These are phyloP conservation scores for Dreissena rostriformis DNA, from an alignment of 1,140 invertebrate genomes.

Conservation along the genomic window DNA sequence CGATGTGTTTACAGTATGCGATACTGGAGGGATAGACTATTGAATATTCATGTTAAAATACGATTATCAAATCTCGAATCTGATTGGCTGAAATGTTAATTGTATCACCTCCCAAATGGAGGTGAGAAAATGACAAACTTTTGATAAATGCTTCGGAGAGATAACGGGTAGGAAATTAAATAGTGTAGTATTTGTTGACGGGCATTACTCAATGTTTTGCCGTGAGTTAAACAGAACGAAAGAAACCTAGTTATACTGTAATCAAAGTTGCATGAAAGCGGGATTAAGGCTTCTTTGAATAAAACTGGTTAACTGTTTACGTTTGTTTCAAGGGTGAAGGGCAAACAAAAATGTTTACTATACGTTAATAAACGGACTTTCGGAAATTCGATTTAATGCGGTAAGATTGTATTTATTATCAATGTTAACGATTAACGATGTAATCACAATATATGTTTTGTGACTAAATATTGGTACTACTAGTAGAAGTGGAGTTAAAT, in stretches of 20 bases:
- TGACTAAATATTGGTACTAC: too few relatives aligned
- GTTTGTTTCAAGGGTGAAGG: neutral
- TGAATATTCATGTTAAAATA: slow-evolving; percentile 53
- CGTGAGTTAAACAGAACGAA: slow-evolving; percentile 1
- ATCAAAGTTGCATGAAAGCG: slow-evolving; percentile 27
- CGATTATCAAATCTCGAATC: slow-evolving; percentile 42
- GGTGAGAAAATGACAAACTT: slow-evolving; percentile 56
- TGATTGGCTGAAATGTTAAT: slow-evolving; percentile 31
- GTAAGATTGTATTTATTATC: too few relatives aligned
- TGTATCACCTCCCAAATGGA: slow-evolving; percentile 46
- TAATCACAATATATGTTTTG: too few relatives aligned
- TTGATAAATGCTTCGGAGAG: slow-evolving; percentile 45
- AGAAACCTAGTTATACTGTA: slow-evolving; percentile 34
- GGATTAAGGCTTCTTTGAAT: slow-evolving; percentile 14
- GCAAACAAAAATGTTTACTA: neutral
- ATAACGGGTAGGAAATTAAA: slow-evolving; percentile 53
- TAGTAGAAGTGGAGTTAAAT: too few relatives aligned
- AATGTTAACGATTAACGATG: too few relatives aligned
- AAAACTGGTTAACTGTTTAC: slow-evolving; percentile 8
- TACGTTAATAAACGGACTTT: neutral
- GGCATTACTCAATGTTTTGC: too few relatives aligned
- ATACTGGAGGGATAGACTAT: slow-evolving; percentile 26
- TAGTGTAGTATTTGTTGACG: slow-evolving; percentile 40
- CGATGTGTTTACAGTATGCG: slow-evolving; percentile 27
- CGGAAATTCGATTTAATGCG: neutral